Conservation (phyloP, 2,797 vertebrate species). For the Falco cherrug region DNA sequence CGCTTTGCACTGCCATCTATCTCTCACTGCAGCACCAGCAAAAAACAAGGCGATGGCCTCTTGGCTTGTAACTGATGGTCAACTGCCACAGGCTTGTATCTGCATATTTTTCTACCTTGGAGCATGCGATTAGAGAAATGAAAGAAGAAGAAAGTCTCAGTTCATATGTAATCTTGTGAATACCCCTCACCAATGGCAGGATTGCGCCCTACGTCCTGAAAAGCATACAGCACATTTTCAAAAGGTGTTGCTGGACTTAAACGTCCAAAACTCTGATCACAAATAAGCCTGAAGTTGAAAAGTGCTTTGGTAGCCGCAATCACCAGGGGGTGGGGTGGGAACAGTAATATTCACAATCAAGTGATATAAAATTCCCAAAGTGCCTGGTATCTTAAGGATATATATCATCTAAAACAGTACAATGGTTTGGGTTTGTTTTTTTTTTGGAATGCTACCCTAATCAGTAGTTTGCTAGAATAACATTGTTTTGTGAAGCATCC, state of each 20-base stretch:
- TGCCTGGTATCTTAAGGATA: background rate
- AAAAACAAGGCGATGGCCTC: background rate
- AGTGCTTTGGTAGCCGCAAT: background rate
- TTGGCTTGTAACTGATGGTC: background rate
- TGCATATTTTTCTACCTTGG: background rate
- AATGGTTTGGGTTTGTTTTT: no score
- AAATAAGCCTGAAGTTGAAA: background rate
- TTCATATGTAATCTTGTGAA: accelerated
- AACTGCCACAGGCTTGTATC: background rate
- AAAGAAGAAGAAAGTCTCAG: background rate
- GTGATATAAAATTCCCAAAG: background rate
- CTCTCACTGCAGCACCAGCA: background rate
- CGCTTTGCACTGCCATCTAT: background rate
- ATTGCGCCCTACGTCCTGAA: background rate
- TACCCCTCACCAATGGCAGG: background rate
- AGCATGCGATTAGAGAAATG: background rate
- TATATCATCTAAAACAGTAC: background rate
- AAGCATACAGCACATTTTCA: background rate
- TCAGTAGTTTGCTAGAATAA: background rate
- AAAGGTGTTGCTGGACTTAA: background rate
- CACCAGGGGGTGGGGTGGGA: no score
- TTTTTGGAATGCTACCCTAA: background rate
- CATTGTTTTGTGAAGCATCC: background rate
- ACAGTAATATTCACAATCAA: background rate
- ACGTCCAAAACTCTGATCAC: background rate